Conservation (phyloP, 2,797 vertebrate genomes). For the Hypotaenidia okinawae region DNA sequence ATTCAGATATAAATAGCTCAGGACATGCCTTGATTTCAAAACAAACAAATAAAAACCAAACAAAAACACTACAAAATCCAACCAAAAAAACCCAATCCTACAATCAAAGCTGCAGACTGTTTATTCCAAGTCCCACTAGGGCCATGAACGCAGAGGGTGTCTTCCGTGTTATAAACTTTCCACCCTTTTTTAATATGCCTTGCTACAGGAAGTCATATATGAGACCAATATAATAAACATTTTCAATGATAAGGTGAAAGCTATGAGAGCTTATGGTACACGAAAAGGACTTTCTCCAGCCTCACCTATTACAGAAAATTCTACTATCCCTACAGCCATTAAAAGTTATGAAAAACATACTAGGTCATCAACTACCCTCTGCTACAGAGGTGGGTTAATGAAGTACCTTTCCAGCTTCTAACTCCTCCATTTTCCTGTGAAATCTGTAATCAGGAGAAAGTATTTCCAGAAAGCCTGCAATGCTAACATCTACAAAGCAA, state of each 20-base stretch:
- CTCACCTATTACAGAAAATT: background rate
- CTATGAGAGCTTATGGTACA: background rate
- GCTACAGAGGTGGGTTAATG: too few species aligned
- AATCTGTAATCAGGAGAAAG: background rate
- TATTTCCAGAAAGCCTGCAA: background rate
- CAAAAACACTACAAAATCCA: background rate
- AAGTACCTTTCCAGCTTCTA: background rate
- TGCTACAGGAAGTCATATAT: background rate
- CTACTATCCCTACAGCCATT: background rate
- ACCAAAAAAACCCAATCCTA: fast-evolving
- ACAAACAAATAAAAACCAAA: background rate
- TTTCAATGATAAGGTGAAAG: background rate
- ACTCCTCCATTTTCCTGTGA: background rate
- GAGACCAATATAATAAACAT: background rate
- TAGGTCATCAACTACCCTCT: background rate
- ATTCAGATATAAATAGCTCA: background rate
- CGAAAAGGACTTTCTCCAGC: background rate
- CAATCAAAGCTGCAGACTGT: background rate
- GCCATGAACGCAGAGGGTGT: background rate
- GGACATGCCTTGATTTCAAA: background rate
- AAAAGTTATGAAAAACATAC: background rate
- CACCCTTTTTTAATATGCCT: background rate
- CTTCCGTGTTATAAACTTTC: background rate
- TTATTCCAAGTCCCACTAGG: fast-evolving
- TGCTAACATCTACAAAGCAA: background rate